Conservation (phyloP, 2,888 invertebrate species). For the Perithous albicinctus region DNA sequence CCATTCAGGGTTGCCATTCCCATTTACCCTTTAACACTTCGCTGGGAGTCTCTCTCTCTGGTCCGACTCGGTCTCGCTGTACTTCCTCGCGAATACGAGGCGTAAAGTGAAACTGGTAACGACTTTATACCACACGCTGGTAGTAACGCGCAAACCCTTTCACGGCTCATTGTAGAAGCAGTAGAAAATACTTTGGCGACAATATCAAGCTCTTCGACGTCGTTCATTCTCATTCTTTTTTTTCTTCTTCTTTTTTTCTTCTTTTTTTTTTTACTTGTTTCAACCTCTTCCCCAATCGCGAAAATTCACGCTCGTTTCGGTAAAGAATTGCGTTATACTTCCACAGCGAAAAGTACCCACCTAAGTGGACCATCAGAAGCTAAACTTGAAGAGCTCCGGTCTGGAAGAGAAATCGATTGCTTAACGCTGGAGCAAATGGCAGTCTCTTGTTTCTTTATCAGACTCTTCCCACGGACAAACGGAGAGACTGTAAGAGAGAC, state of each 20-base stretch:
- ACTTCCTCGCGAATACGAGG: constrained; percentile 34
- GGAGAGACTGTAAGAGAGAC: too few relatives aligned
- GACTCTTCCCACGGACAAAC: too few relatives aligned
- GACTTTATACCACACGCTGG: constrained; percentile 54
- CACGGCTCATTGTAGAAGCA: constrained; percentile 24
- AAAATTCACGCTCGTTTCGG: constrained; percentile 36
- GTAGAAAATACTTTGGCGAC: constrained; percentile 48
- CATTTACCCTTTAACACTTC: constrained; percentile 17
- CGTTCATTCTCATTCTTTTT: background rate
- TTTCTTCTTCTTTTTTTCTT: too few relatives aligned
- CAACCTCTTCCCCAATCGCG: background rate
- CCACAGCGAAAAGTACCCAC: background rate
- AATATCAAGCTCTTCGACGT: constrained; percentile 21
- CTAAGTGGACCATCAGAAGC: background rate
- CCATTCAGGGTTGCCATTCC: background rate
- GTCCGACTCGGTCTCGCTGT: too few relatives aligned
- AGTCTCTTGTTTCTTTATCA: background rate
- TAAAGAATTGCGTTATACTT: constrained; percentile 13
- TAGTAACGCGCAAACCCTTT: constrained; percentile 55
- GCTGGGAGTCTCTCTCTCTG: background rate
- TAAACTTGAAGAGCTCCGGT: background rate
- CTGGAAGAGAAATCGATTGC: background rate
- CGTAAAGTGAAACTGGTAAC: constrained; percentile 61
- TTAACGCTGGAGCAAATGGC: background rate
- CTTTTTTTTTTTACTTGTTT: background rate